Evolutionary conservation across 2,888 invertebrate genomes (phyloP).

Genomic region (Camptogramma bilineatum): DNA sequence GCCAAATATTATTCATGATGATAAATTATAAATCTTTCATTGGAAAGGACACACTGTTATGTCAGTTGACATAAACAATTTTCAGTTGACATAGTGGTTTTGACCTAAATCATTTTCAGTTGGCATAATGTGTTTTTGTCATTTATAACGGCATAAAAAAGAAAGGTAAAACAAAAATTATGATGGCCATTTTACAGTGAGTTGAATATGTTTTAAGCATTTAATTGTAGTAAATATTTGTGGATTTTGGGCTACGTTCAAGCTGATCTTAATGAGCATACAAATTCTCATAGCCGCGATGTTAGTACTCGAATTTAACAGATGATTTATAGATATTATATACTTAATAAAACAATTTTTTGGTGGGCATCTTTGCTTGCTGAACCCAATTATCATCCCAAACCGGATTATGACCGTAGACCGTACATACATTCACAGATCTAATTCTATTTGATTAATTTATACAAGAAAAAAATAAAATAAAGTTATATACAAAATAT

Average conservation of each 20-base stretch:
- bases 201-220: background rate
- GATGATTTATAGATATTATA: conserved; percentile 44
- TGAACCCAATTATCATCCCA: conserved; percentile 49
- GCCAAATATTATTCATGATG: conserved; percentile 5
- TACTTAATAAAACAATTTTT: conserved; percentile 52
- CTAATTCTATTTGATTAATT: conserved; percentile 77
- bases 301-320: conserved; percentile 48
- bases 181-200: background rate
- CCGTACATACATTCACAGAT: conserved; percentile 64
- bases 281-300: conserved; percentile 52
- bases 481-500: conserved; percentile 78
- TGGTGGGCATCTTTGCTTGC: conserved; percentile 57
- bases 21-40: too few relatives aligned
- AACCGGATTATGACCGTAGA: conserved; percentile 35
- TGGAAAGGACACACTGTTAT: too few relatives aligned
- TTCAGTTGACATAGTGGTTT: background rate
- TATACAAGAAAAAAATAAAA: conserved; percentile 80
- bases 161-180: background rate
- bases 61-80: too few relatives aligned
- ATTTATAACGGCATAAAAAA: background rate
- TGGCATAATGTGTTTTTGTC: too few relatives aligned
- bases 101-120: background rate
- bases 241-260: conserved; percentile 38
- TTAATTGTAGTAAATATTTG: background rate
- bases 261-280: conserved; percentile 44